A percentile compares a stretch with the other conserved stretches of the same genome.
These are phyloP conservation scores for Cirrhinus molitorella DNA, from an alignment of 2,797 vertebrate species.

Conservation along the genomic window DNA sequence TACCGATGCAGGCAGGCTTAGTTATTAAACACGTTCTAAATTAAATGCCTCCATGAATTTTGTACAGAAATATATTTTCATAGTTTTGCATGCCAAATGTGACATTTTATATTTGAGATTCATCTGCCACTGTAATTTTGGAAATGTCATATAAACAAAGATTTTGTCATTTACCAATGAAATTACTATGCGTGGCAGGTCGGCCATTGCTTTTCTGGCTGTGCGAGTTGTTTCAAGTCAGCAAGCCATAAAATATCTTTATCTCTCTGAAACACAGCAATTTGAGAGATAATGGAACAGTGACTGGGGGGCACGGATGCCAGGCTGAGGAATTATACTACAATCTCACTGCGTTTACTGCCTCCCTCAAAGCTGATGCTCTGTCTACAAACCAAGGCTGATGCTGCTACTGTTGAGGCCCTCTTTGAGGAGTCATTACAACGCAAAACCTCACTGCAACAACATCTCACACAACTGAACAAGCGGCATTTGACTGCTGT, in stretches of 20 bases:
- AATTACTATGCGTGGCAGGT: slow-evolving; percentile 98
- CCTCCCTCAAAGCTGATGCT: slow-evolving; percentile 91
- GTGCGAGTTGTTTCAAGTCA: slow-evolving; percentile 98
- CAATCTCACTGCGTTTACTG: slow-evolving; percentile 99
- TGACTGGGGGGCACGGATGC: slow-evolving; percentile 99
- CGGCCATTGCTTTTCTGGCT: slow-evolving; percentile 91
- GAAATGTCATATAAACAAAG: slow-evolving; percentile 99
- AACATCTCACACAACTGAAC: slow-evolving; percentile 51
- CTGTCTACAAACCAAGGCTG: slow-evolving; percentile 30
- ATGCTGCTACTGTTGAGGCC: slow-evolving; percentile 12
- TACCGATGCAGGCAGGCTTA: slow-evolving; percentile 97
- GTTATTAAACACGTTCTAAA: slow-evolving; percentile 99
- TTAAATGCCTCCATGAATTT: slow-evolving; percentile 99
- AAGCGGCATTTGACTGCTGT: slow-evolving; percentile 44
- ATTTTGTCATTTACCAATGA: slow-evolving; percentile 99
- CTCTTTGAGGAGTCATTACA: slow-evolving; percentile 54
- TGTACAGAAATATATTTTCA: slow-evolving; percentile 99
- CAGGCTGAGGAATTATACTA: slow-evolving; percentile 99
- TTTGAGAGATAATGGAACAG: slow-evolving; percentile 99
- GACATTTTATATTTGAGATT: slow-evolving; percentile 99
- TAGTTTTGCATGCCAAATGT: slow-evolving; percentile 99
- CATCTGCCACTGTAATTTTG: slow-evolving; percentile 96
- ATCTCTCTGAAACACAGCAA: slow-evolving; percentile 99
- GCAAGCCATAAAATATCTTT: slow-evolving; percentile 99
- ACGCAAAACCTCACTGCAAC: slow-evolving; percentile 86